Conservation (phyloP, 2,113 vertebrate genomes). For the Hippopotamus amphibius region DNA sequence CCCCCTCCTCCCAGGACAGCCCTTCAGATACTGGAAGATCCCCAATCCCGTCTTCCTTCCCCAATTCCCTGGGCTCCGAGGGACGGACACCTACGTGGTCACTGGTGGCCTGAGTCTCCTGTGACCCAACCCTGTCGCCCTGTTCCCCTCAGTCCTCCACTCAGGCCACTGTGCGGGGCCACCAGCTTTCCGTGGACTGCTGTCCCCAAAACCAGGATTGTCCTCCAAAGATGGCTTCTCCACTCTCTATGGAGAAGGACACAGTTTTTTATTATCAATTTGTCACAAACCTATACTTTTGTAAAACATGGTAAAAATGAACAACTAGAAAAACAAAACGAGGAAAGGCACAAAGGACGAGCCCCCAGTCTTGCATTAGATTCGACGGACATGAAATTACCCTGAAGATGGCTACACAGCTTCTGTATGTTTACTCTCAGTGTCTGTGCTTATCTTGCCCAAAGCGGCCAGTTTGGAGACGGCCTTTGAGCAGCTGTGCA, state of each 20-base stretch:
- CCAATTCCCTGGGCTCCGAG: fast-evolving
- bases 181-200: background rate
- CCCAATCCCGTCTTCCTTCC: fast-evolving
- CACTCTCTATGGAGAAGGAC: background rate
- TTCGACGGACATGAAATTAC: conserved; percentile 42
- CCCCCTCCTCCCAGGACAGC: background rate
- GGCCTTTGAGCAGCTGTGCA: fast-evolving
- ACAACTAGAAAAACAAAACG: conserved; percentile 22
- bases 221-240: background rate
- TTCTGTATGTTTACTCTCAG: background rate
- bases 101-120: background rate
- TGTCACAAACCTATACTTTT: background rate
- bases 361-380: conserved; percentile 39
- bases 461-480: fast-evolving
- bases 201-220: fast-evolving
- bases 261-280: background rate
- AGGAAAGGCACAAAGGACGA: background rate
- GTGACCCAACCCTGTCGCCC: too few species aligned
- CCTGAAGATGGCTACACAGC: background rate
- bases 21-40: background rate
- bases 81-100: fast-evolving
- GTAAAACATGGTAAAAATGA: conserved; percentile 35
- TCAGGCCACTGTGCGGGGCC: background rate
- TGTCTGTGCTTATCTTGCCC: background rate
- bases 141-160: fast-evolving